A percentile compares a stretch with the other conserved stretches of the same genome.
phyloP scores from a whole-genome alignment of 2,797 vertebrate genomes.

The Aselliscus stoliczkanus region DNA sequence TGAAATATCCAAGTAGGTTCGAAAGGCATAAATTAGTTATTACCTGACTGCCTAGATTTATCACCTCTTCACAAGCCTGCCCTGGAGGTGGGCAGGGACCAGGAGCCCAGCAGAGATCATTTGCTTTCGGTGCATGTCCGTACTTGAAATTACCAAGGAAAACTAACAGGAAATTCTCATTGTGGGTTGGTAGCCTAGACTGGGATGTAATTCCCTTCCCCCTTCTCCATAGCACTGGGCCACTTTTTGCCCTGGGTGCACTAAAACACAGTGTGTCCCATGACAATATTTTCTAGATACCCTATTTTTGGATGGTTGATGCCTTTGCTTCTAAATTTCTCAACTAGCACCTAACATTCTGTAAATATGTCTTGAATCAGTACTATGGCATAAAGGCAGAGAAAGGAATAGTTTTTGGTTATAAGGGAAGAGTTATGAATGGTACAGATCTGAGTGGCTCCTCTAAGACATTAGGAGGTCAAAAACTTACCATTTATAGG shows the following conservation, averaged over 20 bases:
- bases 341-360: not conserved
- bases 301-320: not conserved
- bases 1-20: not conserved
- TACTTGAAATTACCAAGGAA: not conserved
- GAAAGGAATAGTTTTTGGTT: not conserved
- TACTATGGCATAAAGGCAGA: not conserved
- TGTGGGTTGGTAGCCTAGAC: not conserved
- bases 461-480: not conserved
- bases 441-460: not conserved
- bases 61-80: not conserved
- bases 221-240: not conserved
- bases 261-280: not conserved
- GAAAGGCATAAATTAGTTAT: not conserved
- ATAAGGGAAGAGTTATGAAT: not conserved
- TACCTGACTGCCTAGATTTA: not conserved
- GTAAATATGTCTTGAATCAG: not conserved
- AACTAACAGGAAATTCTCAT: not conserved
- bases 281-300: not conserved
- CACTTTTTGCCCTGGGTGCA: not conserved
- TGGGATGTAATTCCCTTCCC: not conserved
- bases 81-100: not conserved
- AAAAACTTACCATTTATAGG: not conserved
- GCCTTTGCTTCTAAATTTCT: not conserved
- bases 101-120: not conserved
- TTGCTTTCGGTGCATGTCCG: not conserved